Evolutionary conservation across 2,888 invertebrate genomes (phyloP).

Genomic region (Drosophila bunnanda): DNA sequence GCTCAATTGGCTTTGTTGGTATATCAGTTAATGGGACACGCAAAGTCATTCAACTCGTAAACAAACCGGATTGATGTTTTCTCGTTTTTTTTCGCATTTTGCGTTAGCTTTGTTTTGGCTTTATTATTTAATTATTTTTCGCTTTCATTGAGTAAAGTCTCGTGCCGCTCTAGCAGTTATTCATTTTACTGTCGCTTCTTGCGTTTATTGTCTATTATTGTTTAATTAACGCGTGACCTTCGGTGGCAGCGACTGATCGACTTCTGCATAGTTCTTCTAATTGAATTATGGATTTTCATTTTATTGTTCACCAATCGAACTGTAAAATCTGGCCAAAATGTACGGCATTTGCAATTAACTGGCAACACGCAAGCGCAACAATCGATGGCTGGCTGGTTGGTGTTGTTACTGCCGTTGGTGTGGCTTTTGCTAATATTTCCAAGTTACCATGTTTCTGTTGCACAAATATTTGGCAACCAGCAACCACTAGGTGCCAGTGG

Average conservation of each 20-base stretch:
- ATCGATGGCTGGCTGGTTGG: slow-evolving; percentile 19
- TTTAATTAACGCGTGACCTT: slow-evolving; percentile 26
- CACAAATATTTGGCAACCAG: slow-evolving; percentile 68
- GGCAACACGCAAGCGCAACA: slow-evolving; percentile 18
- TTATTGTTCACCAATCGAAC: slow-evolving; percentile 9
- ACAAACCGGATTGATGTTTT: slow-evolving; percentile 35
- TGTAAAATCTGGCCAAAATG: slow-evolving; percentile 19
- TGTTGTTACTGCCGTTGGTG: slow-evolving; percentile 21
- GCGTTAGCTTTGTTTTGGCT: slow-evolving; percentile 9
- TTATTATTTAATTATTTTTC: slow-evolving; percentile 18
- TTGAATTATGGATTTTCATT: slow-evolving; percentile 23
- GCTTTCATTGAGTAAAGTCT: slow-evolving; percentile 32
- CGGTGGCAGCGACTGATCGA: slow-evolving; percentile 3
- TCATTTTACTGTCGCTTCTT: slow-evolving; percentile 24
- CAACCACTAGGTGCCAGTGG: slow-evolving; percentile 19
- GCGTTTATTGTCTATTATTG: slow-evolving; percentile 8
- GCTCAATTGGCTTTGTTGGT: slow-evolving; percentile 34
- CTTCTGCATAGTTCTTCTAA: slow-evolving; percentile 25
- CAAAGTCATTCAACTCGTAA: slow-evolving; percentile 64
- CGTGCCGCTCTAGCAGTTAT: slow-evolving; percentile 23
- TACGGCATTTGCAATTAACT: slow-evolving; percentile 25
- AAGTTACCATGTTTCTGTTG: slow-evolving; percentile 57
- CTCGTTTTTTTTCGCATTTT: slow-evolving; percentile 6
- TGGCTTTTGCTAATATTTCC: slow-evolving; percentile 24
- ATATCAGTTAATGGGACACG: slow-evolving; percentile 32